Base-by-base conservation (phyloP, 2,113 vertebrate species). In the Cinclus mexicanus region DNA sequence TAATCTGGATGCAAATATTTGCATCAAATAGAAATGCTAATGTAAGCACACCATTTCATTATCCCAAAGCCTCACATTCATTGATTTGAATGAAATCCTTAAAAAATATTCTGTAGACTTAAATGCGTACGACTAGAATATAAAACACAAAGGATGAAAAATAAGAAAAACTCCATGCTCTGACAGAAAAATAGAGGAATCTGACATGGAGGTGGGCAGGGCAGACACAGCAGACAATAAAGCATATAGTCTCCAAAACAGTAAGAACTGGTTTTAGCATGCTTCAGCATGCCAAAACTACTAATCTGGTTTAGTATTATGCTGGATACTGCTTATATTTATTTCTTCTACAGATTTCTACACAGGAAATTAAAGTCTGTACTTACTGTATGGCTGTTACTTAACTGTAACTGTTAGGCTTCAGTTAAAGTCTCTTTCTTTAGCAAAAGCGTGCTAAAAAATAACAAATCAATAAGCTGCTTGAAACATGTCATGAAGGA, bases 341-440 rank as follows among this genome's bases (percentile, higher is more conserved):
- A 42, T 94, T 97, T 96, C 74, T 97, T 91, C 57, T 59, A 87
- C 76, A 94, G 47, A 92, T 96, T 91, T 95, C 92, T 94, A 60
- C 71, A 98, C 94, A 96, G 95, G 96, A 97, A 97, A 97, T 97
- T 97, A 96, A 98, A 97, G 84, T 92, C 87, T 89, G 55, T 90
- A 85, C 55, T 94, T 95, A 96, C 76, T 74, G 52, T 70, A 89
- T 53, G 65, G 63, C 52, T 95, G 50, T 92, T 86, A 89, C 80
- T 90, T 93, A 95, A 89, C 90, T 88, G 59, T 63, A 94, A 78
- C 76, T 75, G 81, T 83, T 41, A 92, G 69, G 55, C 14, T 81
- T 88, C 46, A 92, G 79, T 86, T 61, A 63, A 90, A 88, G 26
- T 56, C 67, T 75, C 78, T 57, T 79, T 92, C 80, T 79, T 81